Conservation (phyloP, 2,888 invertebrate genomes). For the Cerastis leucographa region DNA sequence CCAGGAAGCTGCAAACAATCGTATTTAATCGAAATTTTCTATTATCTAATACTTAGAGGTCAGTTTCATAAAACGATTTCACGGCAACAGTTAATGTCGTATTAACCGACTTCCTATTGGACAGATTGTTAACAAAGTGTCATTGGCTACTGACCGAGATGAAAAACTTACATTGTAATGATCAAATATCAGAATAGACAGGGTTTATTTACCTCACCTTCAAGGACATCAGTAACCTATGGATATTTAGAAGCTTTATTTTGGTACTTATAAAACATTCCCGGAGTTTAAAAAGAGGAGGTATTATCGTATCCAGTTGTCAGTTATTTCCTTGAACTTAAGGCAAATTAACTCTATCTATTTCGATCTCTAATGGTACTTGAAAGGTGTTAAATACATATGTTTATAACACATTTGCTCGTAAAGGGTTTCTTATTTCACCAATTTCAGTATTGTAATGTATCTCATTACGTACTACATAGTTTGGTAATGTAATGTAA, state of each 20-base stretch:
- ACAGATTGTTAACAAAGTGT: not conserved
- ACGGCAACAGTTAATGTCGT: constrained; percentile 34
- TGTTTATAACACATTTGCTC: too few species aligned
- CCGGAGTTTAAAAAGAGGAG: not conserved
- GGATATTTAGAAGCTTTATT: not conserved
- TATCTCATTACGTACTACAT: too few species aligned
- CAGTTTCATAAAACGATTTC: constrained; percentile 56
- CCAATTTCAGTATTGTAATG: too few species aligned
- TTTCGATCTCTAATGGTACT: not conserved
- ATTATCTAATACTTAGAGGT: constrained; percentile 59
- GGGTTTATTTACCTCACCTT: not conserved
- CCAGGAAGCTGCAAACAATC: constrained; percentile 47
- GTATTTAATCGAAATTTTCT: constrained; percentile 52
- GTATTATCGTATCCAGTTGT: too few species aligned
- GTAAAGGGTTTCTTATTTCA: too few species aligned
- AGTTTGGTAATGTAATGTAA: too few species aligned
- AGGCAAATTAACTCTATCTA: too few species aligned
- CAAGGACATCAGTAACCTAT: not conserved
- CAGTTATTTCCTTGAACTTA: too few species aligned
- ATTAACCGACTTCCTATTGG: constrained; percentile 48
- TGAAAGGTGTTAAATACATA: not conserved
- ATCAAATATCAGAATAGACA: not conserved
- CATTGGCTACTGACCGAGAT: constrained; percentile 8
- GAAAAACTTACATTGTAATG: not conserved
- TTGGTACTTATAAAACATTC: not conserved